Evolutionary conservation across 2,888 invertebrate genomes (phyloP).

Genomic region (Fabriciana adippe): DNA sequence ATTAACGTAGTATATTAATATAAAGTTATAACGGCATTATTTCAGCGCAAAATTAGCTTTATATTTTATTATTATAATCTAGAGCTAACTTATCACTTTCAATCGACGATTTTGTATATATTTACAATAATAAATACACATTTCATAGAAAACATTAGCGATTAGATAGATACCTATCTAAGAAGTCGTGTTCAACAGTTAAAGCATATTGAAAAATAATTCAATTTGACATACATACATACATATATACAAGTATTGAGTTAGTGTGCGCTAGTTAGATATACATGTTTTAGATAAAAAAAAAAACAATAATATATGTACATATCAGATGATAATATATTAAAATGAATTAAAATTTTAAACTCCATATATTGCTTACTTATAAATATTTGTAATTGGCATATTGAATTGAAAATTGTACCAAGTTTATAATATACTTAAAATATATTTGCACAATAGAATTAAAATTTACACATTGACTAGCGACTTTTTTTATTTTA

Average conservation of each 20-base stretch:
- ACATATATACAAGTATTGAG: conserved; percentile 15
- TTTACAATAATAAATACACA: conserved; percentile 5
- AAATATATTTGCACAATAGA: not conserved
- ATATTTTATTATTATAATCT: not conserved
- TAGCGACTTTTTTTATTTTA: conserved; percentile 10
- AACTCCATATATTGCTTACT: conserved; percentile 19
- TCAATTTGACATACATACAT: conserved; percentile 18
- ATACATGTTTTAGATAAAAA: conserved; percentile 20
- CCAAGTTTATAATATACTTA: not conserved
- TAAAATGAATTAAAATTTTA: conserved; percentile 18
- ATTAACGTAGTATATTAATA: no score
- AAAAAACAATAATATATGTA: conserved; percentile 10
- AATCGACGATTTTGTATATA: not conserved
- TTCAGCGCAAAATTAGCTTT: no score
- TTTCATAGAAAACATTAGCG: conserved; percentile 10
- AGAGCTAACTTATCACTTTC: conserved; percentile 15
- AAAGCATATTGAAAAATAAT: conserved; percentile 20
- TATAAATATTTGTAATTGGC: conserved; percentile 23
- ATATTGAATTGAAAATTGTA: conserved; percentile 14
- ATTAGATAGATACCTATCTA: not conserved
- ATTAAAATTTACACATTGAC: conserved; percentile 7
- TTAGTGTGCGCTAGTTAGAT: conserved; percentile 24
- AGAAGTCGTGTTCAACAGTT: conserved; percentile 9
- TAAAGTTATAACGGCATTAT: no score
- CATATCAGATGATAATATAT: conserved; percentile 16